These are phyloP conservation scores for Gymnorhina tibicen DNA, from an alignment of 2,113 vertebrate species.

Conservation along the genomic window DNA sequence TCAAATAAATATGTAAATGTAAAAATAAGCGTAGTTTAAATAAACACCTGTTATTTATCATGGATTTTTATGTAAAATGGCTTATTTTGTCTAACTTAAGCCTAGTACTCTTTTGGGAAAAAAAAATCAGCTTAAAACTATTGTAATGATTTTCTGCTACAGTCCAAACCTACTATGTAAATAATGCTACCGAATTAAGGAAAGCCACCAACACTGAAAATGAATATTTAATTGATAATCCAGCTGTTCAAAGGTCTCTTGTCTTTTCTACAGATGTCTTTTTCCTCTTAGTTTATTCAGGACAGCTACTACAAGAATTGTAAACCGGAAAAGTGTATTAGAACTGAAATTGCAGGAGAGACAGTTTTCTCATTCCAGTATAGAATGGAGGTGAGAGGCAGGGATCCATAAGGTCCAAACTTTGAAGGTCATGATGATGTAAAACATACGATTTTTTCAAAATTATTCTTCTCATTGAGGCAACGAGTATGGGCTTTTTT, in stretches of 20 bases:
- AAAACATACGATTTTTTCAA: not conserved
- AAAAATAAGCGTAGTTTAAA: not conserved
- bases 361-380: not conserved
- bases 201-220: not conserved
- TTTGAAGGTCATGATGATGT: accelerated
- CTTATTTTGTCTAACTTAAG: not conserved
- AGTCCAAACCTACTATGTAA: not conserved
- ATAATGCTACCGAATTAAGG: not conserved
- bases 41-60: not conserved
- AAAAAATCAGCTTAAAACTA: not conserved
- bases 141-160: not conserved
- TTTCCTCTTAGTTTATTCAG: not conserved
- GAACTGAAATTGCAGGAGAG: not conserved
- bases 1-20: not conserved
- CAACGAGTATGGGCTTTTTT: not conserved
- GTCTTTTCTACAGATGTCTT: not conserved
- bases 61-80: not conserved
- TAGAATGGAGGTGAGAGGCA: not conserved
- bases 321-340: not conserved
- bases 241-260: not conserved
- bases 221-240: not conserved
- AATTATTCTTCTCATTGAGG: not conserved
- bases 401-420: not conserved
- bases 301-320: not conserved
- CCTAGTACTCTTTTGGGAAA: not conserved